These are phyloP conservation scores for Galaxea fascicularis DNA, from an alignment of 92 coral and sea anemone species.

Conservation along the genomic window DNA sequence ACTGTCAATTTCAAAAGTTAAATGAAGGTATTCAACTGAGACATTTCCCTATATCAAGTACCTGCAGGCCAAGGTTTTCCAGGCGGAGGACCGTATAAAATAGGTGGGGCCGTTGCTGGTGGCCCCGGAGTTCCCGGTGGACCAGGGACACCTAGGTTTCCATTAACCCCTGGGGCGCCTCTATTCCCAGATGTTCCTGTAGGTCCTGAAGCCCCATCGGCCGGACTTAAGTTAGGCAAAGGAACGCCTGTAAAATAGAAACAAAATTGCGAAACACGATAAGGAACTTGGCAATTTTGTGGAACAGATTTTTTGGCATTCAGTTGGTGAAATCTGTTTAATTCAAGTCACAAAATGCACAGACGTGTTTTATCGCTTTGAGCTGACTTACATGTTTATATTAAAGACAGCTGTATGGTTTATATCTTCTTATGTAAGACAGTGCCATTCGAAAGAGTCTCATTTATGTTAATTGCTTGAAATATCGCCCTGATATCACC, in stretches of 20 bases:
- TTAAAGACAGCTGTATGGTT: too few relatives aligned
- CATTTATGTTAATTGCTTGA: too few relatives aligned
- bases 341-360: too few relatives aligned
- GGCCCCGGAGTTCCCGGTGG: slow-evolving; percentile 65
- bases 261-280: too few relatives aligned
- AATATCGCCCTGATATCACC: too few relatives aligned
- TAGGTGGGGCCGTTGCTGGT: slow-evolving; percentile 12
- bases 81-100: slow-evolving; percentile 50
- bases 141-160: slow-evolving; percentile 71
- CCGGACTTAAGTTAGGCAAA: slow-evolving; percentile 36
- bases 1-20: not conserved
- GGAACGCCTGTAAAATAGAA: slow-evolving; percentile 30
- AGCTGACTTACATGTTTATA: too few relatives aligned
- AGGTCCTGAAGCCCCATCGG: slow-evolving; percentile 61
- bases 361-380: too few relatives aligned
- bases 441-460: too few relatives aligned
- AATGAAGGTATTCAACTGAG: not conserved
- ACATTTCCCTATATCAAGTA: not conserved
- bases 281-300: too few relatives aligned
- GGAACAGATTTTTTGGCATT: too few relatives aligned
- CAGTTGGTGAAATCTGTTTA: too few relatives aligned
- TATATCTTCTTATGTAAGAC: too few relatives aligned
- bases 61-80: slow-evolving; percentile 47
- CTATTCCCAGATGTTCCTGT: slow-evolving; percentile 74
- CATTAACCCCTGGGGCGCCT: slow-evolving; percentile 72